Conservation (phyloP, 1,140 invertebrate genomes). For the Ganaspis sp. region DNA sequence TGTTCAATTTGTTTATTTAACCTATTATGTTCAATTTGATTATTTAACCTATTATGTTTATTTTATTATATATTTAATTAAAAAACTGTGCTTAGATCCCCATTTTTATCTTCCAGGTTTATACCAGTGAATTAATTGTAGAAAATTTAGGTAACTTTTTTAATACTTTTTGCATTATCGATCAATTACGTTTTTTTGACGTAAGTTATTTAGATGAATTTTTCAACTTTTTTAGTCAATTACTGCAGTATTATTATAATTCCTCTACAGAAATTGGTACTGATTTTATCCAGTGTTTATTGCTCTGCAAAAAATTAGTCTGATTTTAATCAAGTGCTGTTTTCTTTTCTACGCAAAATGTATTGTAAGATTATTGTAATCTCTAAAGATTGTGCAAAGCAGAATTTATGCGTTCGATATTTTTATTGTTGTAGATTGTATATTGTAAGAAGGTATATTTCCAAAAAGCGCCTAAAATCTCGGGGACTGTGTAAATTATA, state of each 20-base stretch:
- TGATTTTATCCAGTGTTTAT: conserved; percentile 8
- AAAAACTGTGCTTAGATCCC: not conserved
- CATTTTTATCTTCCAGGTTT: not conserved
- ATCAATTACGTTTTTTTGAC: conserved; percentile 22
- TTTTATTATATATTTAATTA: no score
- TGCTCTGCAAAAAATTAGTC: no score
- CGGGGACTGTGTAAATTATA: conserved; percentile 58
- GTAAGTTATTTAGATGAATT: conserved; percentile 13
- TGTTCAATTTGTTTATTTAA: no score
- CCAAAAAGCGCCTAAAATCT: conserved; percentile 61
- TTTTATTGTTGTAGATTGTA: conserved; percentile 22
- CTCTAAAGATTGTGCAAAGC: not conserved
- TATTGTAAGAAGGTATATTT: conserved; percentile 54
- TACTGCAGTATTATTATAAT: conserved; percentile 30
- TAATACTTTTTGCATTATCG: not conserved
- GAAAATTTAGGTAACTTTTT: not conserved
- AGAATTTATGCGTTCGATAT: not conserved
- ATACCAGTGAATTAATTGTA: conserved; percentile 17
- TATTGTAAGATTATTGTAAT: not conserved
- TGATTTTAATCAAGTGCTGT: no score
- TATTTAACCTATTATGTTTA: no score
- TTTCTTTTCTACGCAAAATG: not conserved
- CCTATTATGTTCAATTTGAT: no score
- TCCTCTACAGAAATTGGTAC: not conserved
- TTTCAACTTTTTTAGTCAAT: conserved; percentile 22